phyloP scores from a whole-genome alignment of 1,140 invertebrate genomes.

The Neuroterus valhalla region DNA sequence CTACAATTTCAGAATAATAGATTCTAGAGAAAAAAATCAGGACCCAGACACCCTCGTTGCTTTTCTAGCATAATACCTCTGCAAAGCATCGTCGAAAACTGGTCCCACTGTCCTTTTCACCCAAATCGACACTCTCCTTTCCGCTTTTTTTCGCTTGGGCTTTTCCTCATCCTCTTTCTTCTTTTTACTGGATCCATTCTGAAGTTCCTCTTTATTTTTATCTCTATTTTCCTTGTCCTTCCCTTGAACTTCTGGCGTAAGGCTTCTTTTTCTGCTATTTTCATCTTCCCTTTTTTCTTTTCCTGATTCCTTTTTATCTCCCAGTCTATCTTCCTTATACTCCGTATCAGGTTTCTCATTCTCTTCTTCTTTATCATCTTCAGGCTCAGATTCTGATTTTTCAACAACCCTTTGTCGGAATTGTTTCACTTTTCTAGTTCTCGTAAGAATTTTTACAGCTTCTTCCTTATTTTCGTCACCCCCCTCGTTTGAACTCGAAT shows the following conservation, averaged over 20 bases:
- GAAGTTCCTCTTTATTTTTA: slow-evolving; percentile 64
- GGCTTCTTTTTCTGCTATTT: slow-evolving; percentile 44
- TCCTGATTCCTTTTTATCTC: slow-evolving; percentile 58
- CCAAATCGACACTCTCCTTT: slow-evolving; percentile 83
- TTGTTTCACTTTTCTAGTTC: slow-evolving; percentile 57
- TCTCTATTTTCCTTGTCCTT: slow-evolving; percentile 41
- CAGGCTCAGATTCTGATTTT: slow-evolving; percentile 56
- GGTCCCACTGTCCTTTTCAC: slow-evolving; percentile 89
- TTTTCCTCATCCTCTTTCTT: slow-evolving; percentile 45
- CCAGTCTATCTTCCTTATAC: slow-evolving; percentile 58
- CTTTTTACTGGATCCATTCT: slow-evolving; percentile 42
- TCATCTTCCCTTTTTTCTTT: slow-evolving; percentile 51
- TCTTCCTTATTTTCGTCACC: slow-evolving; percentile 34
- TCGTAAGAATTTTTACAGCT: slow-evolving; percentile 11
- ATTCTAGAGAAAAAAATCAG: neutral
- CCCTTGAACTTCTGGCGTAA: slow-evolving; percentile 43
- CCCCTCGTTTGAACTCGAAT: slow-evolving; percentile 45
- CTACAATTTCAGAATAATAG: too few species aligned
- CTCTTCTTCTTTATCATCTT: slow-evolving; percentile 44
- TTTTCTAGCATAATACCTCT: slow-evolving; percentile 88
- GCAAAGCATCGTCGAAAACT: slow-evolving; percentile 86
- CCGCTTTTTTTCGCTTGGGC: slow-evolving; percentile 46
- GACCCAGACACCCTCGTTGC: slow-evolving; percentile 67
- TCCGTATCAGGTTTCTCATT: slow-evolving; percentile 58
- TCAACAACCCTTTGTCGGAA: slow-evolving; percentile 60